Evolutionary conservation across 2,888 invertebrate genomes (phyloP).

Genomic region (Bedellia somnulentella): DNA sequence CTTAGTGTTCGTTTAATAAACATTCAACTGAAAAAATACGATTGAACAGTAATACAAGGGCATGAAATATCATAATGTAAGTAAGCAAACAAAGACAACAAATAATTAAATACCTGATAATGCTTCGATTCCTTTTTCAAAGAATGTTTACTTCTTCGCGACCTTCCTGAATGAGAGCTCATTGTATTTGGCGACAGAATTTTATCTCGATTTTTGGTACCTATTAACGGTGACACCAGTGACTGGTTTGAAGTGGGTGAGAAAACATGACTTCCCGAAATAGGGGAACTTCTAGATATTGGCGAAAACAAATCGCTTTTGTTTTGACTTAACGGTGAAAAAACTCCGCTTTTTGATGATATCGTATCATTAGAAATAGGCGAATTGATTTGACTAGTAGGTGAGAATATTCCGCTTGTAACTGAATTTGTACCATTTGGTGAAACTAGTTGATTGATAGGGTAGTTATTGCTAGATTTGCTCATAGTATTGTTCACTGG

Average conservation of each 20-base stretch:
- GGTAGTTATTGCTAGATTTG: conserved; percentile 38
- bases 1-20: no score
- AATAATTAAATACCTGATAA: conserved; percentile 73
- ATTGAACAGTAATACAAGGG: no score
- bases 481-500: conserved; percentile 34
- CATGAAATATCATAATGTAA: no score
- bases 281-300: conserved; percentile 45
- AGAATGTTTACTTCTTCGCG: conserved; percentile 59
- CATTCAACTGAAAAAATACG: no score
- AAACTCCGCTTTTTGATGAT: conserved; percentile 53
- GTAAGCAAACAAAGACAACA: no score
- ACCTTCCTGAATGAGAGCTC: conserved; percentile 61
- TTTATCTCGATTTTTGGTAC: conserved; percentile 44
- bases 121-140: conserved; percentile 69
- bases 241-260: conserved; percentile 51
- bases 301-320: conserved; percentile 54
- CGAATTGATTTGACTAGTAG: conserved; percentile 56
- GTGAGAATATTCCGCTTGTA: conserved; percentile 56
- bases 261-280: conserved; percentile 47
- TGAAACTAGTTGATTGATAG: conserved; percentile 45
- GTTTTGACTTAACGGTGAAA: conserved; percentile 54
- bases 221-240: conserved; percentile 38
- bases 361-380: conserved; percentile 55
- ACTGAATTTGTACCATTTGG: conserved; percentile 55
- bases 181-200: conserved; percentile 43